These are phyloP conservation scores for Platichthys stellatus DNA, from an alignment of 2,113 vertebrate species.

Conservation along the genomic window DNA sequence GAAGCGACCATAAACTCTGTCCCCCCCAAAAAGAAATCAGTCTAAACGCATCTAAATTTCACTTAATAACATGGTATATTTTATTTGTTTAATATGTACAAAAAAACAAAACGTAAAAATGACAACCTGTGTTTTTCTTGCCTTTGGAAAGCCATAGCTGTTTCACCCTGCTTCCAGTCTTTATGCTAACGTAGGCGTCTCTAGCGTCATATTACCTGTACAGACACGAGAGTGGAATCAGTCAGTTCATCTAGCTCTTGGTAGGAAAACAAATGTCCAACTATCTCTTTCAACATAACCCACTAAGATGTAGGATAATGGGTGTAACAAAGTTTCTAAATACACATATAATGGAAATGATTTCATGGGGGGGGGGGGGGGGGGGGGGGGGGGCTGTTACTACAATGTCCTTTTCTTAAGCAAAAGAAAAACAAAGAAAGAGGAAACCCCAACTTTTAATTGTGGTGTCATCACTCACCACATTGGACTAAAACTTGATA, in stretches of 20 bases:
- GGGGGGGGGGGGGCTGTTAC: conserved; percentile 39
- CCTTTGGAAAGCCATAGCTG: neutral
- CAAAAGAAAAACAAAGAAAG: conserved; percentile 4
- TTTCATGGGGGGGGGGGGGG: conserved; percentile 53
- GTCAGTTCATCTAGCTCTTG: conserved; percentile 1
- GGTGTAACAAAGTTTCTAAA: conserved; percentile 50
- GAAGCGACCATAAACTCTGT: neutral
- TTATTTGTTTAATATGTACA: conserved; percentile 3
- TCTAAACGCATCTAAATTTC: neutral
- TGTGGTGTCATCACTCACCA: conserved; percentile 34
- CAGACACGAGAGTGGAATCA: neutral
- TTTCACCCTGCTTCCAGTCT: neutral
- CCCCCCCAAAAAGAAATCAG: neutral
- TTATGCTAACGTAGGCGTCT: neutral
- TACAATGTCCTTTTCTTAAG: conserved; percentile 35
- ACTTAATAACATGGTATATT: neutral
- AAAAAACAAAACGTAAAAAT: conserved; percentile 6
- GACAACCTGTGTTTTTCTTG: neutral
- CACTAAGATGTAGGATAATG: conserved; percentile 10
- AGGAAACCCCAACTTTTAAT: conserved; percentile 37
- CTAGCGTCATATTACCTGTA: neutral
- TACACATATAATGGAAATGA: conserved; percentile 32
- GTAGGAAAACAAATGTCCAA: conserved; percentile 11
- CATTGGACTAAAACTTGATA: conserved; percentile 45
- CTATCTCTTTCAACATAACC: conserved; percentile 21